phyloP scores from a whole-genome alignment of 2,888 invertebrate genomes.

The Volucella bombylans region DNA sequence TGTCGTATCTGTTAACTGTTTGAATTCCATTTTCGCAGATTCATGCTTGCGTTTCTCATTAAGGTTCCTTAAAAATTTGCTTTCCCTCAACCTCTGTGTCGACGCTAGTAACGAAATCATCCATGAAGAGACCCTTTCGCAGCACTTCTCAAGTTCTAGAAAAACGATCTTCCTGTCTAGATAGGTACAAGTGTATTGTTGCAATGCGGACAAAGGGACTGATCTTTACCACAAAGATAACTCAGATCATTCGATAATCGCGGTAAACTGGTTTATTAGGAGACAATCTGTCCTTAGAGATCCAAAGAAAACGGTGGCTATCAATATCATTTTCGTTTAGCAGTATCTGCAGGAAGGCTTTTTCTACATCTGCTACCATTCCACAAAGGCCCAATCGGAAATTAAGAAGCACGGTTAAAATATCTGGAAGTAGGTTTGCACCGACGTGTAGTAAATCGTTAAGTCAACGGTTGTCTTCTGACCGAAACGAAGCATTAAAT shows the following conservation, averaged over 20 bases:
- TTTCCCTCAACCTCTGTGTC: constrained; percentile 14
- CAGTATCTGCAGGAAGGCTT: constrained; percentile 21
- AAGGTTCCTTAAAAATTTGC: constrained; percentile 8
- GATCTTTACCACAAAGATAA: constrained; percentile 38
- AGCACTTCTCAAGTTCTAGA: constrained; percentile 21
- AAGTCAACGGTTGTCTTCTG: background rate
- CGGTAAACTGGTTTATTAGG: constrained; percentile 1
- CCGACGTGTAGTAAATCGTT: constrained; percentile 28
- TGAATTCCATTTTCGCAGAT: no score
- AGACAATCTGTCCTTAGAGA: background rate
- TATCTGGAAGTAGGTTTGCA: constrained; percentile 30
- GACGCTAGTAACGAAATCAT: constrained; percentile 18
- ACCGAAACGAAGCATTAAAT: no score
- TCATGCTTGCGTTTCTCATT: background rate
- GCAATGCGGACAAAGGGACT: constrained; percentile 32
- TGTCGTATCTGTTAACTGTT: no score
- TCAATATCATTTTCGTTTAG: constrained; percentile 23
- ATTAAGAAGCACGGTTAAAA: constrained; percentile 22
- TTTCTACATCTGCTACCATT: constrained; percentile 43
- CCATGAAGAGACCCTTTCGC: constrained; percentile 26
- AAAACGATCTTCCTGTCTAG: background rate
- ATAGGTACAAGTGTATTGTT: constrained; percentile 19
- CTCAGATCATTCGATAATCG: constrained; percentile 32
- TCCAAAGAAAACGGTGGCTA: constrained; percentile 29
- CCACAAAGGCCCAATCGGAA: constrained; percentile 27